Evolutionary conservation across 1,140 invertebrate species (phyloP).

Genomic region (Formica selysi): DNA sequence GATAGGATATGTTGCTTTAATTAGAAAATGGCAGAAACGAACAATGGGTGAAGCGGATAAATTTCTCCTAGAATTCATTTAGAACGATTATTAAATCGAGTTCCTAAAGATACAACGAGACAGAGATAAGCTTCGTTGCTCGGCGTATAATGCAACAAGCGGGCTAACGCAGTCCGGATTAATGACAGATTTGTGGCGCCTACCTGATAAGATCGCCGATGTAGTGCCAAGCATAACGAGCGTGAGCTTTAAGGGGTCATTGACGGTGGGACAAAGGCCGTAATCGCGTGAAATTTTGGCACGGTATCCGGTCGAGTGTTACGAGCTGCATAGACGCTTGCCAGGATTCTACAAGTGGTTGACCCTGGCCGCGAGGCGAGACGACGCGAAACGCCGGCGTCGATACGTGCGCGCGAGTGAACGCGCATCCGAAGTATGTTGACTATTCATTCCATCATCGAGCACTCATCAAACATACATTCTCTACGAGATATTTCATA

Average conservation of each 20-base stretch:
- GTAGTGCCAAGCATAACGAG: constrained; percentile 19
- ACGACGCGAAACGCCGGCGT: constrained; percentile 28
- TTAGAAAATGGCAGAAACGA: not conserved
- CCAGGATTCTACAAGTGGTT: constrained; percentile 78
- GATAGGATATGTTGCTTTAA: no score
- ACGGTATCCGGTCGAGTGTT: constrained; percentile 26
- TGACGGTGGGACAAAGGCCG: constrained; percentile 41
- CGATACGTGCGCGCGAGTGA: constrained; percentile 37
- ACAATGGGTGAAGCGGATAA: not conserved
- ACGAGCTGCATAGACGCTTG: constrained; percentile 60
- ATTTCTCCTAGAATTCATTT: no score
- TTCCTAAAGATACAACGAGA: no score
- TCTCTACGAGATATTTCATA: not conserved
- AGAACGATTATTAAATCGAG: no score
- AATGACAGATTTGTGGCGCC: constrained; percentile 21
- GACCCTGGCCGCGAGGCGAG: constrained; percentile 73
- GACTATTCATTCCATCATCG: not conserved
- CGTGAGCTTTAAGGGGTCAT: constrained; percentile 15
- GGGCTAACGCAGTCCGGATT: not conserved
- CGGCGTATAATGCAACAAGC: not conserved
- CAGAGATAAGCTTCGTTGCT: constrained; percentile 4
- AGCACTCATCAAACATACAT: not conserved
- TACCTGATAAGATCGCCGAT: not conserved
- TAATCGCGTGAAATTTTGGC: constrained; percentile 62
- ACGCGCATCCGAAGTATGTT: not conserved